These are phyloP conservation scores for Dendrolimus punctatus DNA, from an alignment of 1,140 invertebrate genomes.

Conservation along the genomic window DNA sequence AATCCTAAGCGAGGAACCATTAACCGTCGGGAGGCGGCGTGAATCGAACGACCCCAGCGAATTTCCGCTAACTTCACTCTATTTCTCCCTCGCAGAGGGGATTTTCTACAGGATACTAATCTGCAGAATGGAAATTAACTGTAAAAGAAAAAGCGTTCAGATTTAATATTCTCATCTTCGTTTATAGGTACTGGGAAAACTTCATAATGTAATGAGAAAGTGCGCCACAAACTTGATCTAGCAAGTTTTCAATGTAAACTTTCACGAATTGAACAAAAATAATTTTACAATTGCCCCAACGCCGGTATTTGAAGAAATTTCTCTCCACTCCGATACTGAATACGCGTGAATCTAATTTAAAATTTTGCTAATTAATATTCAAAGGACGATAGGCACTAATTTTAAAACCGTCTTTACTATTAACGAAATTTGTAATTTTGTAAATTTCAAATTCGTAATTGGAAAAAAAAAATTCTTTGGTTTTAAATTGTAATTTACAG, in stretches of 20 bases:
- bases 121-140: constrained; percentile 23
- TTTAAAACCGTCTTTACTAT: too few species aligned
- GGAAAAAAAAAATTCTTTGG: too few species aligned
- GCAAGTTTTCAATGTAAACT: constrained; percentile 10
- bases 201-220: constrained; percentile 7
- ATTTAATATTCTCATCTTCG: constrained; percentile 9
- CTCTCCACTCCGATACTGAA: constrained; percentile 1
- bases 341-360: constrained; percentile 10
- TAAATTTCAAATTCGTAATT: too few species aligned
- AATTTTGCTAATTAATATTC: constrained; percentile 10
- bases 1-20: constrained; percentile 6
- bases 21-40: constrained; percentile 7
- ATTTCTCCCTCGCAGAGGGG: constrained; percentile 14
- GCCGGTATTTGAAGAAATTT: constrained; percentile 4
- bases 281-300: constrained; percentile 2
- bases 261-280: background rate
- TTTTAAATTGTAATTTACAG: too few species aligned
- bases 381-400: constrained; percentile 1
- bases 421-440: too few species aligned
- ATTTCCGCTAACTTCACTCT: constrained; percentile 13
- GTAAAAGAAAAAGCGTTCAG: constrained; percentile 7
- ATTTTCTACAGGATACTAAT: constrained; percentile 20
- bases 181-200: constrained; percentile 9
- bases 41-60: background rate
- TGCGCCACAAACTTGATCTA: constrained; percentile 2